These are phyloP conservation scores for Phaetusa simplex DNA, from an alignment of 2,113 vertebrate species.

Conservation along the genomic window DNA sequence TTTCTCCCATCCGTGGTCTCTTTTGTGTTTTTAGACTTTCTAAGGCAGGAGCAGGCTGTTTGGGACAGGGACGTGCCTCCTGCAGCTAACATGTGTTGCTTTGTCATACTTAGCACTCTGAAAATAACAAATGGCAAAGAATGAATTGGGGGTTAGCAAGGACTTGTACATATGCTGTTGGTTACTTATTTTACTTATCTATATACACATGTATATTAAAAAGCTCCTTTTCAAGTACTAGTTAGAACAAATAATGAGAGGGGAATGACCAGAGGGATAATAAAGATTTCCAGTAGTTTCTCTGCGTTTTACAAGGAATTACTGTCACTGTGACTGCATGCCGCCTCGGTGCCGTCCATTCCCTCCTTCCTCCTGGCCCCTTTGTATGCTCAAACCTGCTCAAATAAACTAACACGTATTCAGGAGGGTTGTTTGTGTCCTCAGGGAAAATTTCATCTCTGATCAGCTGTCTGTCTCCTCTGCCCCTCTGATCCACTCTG, in stretches of 20 bases:
- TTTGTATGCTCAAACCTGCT: not conserved
- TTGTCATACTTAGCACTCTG: not conserved
- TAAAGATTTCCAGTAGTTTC: not conserved
- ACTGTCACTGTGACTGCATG: not conserved
- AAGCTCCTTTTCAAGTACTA: not conserved
- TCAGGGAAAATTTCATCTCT: slow-evolving; percentile 4
- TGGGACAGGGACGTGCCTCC: not conserved
- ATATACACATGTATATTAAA: not conserved
- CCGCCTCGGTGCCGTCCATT: not conserved
- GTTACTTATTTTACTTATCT: not conserved
- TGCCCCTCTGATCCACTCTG: not conserved
- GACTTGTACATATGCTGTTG: not conserved
- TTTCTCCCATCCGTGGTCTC: not conserved
- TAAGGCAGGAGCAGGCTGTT: not conserved
- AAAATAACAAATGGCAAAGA: not conserved
- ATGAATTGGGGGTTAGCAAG: not conserved
- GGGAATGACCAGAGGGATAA: not conserved
- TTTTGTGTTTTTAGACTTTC: not conserved
- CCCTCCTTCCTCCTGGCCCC: not conserved
- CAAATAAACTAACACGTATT: not conserved
- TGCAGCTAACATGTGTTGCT: not conserved
- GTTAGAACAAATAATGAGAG: not conserved
- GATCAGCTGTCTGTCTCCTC: not conserved
- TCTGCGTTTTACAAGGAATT: not conserved
- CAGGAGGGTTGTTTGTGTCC: not conserved